Conservation (phyloP, 2,113 vertebrate species). For the Pycnonotus jocosus region DNA sequence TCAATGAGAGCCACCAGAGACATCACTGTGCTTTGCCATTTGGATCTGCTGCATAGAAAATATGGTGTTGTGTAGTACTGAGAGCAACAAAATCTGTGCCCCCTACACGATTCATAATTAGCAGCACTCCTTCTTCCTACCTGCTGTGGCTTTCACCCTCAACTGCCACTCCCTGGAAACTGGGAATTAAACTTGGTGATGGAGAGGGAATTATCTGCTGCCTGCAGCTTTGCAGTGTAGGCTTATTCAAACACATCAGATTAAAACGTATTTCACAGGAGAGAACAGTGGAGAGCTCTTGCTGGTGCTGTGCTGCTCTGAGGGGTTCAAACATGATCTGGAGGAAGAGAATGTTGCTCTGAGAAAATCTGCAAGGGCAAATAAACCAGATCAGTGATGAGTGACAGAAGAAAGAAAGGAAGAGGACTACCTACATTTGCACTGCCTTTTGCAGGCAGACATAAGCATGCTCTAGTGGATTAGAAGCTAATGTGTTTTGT, state of each 20-base stretch:
- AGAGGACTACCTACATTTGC: background rate
- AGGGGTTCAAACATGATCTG: background rate
- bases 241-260: background rate
- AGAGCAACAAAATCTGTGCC: background rate
- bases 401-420: background rate
- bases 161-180: background rate
- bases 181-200: background rate
- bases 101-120: background rate
- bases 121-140: background rate
- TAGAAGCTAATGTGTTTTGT: background rate
- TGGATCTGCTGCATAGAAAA: background rate
- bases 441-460: background rate
- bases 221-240: background rate
- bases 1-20: background rate
- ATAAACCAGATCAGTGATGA: background rate
- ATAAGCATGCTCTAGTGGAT: background rate
- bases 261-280: background rate
- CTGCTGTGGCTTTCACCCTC: background rate
- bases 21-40: background rate
- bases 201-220: background rate
- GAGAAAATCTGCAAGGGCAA: background rate
- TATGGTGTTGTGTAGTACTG: background rate
- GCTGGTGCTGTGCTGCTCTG: background rate
- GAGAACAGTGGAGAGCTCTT: background rate
- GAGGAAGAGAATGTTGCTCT: background rate